These are phyloP conservation scores for Xiphophorus couchianus DNA, from an alignment of 2,113 vertebrate genomes.

Conservation along the genomic window DNA sequence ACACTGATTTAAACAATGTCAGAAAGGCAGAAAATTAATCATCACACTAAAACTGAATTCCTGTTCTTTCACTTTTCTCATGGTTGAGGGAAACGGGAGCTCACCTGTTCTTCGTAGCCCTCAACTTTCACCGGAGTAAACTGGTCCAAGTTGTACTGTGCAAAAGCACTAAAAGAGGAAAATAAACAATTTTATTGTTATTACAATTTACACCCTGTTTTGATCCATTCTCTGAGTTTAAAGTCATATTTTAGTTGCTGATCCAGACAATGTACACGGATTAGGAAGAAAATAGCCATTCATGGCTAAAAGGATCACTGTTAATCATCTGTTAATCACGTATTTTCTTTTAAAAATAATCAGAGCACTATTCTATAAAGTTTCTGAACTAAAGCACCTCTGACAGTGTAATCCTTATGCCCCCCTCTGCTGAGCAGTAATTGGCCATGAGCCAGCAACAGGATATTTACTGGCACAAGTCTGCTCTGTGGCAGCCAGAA, in stretches of 20 bases:
- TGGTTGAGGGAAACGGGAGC: not conserved
- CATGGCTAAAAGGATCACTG: not conserved
- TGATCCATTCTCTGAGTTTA: not conserved
- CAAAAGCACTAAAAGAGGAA: constrained; percentile 88
- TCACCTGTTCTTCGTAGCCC: constrained; percentile 94
- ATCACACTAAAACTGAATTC: not conserved
- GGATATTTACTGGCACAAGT: not conserved
- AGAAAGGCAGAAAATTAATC: not conserved
- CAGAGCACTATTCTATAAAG: not conserved
- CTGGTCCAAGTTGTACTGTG: constrained; percentile 98
- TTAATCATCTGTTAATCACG: not conserved
- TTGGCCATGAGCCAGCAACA: not conserved
- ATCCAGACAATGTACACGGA: not conserved
- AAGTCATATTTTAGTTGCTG: not conserved
- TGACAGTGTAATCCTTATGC: not conserved
- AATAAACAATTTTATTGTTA: not conserved
- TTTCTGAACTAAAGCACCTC: not conserved
- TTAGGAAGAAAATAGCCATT: not conserved
- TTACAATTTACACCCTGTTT: not conserved
- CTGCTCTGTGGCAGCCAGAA: not conserved
- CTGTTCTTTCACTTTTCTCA: not conserved
- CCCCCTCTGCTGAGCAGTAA: not conserved
- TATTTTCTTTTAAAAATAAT: not conserved
- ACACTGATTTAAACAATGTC: not conserved
- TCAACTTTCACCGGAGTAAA: constrained; percentile 95